Conservation (phyloP, 2,888 invertebrate genomes). For the Phoenoteleia sp. region DNA sequence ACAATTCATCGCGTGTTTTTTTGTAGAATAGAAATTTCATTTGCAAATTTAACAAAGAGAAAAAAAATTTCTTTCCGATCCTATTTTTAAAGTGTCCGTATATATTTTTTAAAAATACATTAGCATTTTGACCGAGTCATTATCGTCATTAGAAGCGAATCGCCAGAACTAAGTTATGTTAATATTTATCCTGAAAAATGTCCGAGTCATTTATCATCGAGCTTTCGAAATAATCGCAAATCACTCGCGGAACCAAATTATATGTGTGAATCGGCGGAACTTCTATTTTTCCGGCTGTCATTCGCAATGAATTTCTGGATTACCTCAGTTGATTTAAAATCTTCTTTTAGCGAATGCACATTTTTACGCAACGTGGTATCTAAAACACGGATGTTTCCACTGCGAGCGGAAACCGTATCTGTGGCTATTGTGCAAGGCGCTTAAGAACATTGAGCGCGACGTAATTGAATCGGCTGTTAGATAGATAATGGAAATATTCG, state of each 20-base stretch:
- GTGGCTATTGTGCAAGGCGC: conserved; percentile 44
- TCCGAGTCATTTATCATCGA: conserved; percentile 30
- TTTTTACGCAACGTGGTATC: conserved; percentile 52
- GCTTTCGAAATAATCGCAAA: conserved; percentile 40
- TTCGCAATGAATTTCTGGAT: conserved; percentile 48
- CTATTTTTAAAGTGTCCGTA: no score
- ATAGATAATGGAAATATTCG: conserved; percentile 48
- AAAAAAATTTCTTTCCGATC: no score
- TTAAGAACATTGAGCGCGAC: conserved; percentile 39
- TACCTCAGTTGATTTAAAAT: conserved; percentile 24
- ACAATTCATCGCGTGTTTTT: no score
- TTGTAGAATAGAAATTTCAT: no score
- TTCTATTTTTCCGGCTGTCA: conserved; percentile 34
- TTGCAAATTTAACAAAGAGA: no score
- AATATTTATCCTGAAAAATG: conserved; percentile 21
- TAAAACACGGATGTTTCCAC: conserved; percentile 35
- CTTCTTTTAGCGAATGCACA: conserved; percentile 15
- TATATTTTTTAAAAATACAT: no score
- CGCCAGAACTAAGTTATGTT: background rate
- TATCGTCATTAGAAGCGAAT: background rate
- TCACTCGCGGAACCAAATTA: conserved; percentile 32
- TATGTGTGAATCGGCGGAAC: conserved; percentile 31
- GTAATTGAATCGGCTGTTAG: conserved; percentile 43
- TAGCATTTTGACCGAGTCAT: background rate
- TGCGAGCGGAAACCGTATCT: conserved; percentile 33